These are phyloP conservation scores for Sporophila hypoxantha DNA, from an alignment of 2,113 vertebrate species.

Conservation along the genomic window DNA sequence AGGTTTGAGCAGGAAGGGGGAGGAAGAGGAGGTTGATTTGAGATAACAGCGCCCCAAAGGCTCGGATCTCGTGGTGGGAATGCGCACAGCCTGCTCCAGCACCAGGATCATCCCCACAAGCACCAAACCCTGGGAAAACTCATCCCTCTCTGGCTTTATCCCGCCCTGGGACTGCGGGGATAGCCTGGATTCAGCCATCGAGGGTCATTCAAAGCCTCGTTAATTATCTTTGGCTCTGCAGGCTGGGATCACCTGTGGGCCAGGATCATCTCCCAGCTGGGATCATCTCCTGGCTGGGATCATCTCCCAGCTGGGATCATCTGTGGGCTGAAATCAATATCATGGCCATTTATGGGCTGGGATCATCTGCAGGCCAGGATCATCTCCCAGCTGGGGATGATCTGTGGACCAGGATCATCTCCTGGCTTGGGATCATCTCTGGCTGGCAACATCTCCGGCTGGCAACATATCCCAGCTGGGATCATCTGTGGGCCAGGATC, in stretches of 20 bases:
- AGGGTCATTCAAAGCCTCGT: neutral
- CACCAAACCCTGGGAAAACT: neutral
- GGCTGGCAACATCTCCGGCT: too few species aligned
- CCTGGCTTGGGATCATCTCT: neutral
- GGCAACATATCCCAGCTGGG: too few species aligned
- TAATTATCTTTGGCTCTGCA: neutral
- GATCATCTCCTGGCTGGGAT: neutral
- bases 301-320: too few species aligned
- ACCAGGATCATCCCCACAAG: neutral
- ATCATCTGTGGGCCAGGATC: neutral
- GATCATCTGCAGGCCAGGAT: neutral
- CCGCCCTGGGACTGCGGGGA: neutral
- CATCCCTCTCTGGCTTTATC: neutral
- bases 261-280: neutral
- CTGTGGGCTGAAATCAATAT: too few species aligned
- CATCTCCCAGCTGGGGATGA: too few species aligned
- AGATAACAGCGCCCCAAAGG: neutral
- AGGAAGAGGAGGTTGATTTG: neutral
- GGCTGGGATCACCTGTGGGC: too few species aligned
- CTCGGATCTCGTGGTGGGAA: accelerated
- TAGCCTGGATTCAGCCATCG: accelerated
- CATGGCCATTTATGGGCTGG: too few species aligned
- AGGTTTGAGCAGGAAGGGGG: neutral
- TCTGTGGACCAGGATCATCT: too few species aligned
- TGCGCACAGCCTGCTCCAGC: neutral